Conservation (phyloP, 2,888 invertebrate species). For the Oscheius sp. region DNA sequence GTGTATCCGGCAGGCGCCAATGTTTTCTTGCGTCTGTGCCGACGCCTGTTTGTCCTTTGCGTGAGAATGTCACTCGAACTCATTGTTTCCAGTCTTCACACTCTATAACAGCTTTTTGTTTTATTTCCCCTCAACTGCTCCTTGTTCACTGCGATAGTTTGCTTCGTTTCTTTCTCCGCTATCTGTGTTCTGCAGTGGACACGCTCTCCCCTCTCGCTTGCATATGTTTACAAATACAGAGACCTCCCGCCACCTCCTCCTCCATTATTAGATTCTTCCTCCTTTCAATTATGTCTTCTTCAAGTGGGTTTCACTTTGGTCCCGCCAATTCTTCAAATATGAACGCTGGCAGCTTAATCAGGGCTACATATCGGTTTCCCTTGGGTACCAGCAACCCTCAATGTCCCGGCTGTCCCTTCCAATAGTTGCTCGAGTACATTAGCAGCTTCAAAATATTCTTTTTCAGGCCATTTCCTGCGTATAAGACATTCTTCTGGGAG, state of each 20-base stretch:
- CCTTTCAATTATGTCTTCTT: constrained; percentile 1
- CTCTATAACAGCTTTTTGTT: constrained; percentile 19
- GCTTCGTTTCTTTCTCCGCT: not conserved
- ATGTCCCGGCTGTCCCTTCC: not conserved
- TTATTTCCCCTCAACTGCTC: not conserved
- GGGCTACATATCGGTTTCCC: constrained; percentile 24
- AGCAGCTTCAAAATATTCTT: not conserved
- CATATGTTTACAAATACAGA: constrained; percentile 11
- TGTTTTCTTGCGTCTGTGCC: constrained; percentile 32
- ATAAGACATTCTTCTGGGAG: not conserved
- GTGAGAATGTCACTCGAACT: constrained; percentile 33
- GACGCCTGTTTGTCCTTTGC: constrained; percentile 36
- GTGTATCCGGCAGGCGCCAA: constrained; percentile 25
- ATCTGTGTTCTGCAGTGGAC: not conserved
- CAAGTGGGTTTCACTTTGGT: not conserved
- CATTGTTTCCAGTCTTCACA: constrained; percentile 33
- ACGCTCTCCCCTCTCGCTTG: constrained; percentile 10
- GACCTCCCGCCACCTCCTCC: not conserved
- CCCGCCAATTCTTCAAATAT: constrained; percentile 12
- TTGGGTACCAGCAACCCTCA: constrained; percentile 15
- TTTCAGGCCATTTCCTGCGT: not conserved
- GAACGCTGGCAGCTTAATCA: constrained; percentile 24
- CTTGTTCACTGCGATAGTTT: not conserved
- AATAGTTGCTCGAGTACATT: constrained; percentile 20
- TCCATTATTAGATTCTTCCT: not conserved